Conservation (phyloP, 2,888 invertebrate species). For the Mimumesa dahlbomi region DNA sequence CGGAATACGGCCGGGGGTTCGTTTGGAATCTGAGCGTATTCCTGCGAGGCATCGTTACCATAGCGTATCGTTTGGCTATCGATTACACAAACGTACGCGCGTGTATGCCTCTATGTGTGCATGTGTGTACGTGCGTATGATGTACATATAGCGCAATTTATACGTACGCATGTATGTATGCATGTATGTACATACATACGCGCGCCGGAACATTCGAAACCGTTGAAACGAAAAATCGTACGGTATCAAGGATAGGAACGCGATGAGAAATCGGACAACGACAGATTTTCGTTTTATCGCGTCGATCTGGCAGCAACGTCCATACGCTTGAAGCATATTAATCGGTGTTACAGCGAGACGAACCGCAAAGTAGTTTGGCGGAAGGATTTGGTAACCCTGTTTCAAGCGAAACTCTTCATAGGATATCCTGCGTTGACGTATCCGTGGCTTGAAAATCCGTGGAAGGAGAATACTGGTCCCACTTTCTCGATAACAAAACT, state of each 20-base stretch:
- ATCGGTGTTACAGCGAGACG: background rate
- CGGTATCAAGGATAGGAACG: no score
- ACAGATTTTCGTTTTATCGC: no score
- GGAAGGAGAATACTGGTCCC: background rate
- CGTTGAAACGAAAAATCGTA: no score
- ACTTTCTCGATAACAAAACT: conserved; percentile 12
- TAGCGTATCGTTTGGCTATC: conserved; percentile 43
- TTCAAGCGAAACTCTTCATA: conserved; percentile 3
- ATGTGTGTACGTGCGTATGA: no score
- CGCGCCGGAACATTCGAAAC: no score
- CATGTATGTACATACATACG: no score
- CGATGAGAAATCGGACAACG: no score
- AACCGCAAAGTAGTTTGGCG: conserved; percentile 19
- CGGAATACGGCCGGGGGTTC: background rate
- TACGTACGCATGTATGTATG: no score
- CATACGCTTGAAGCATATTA: no score
- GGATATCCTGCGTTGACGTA: conserved; percentile 33
- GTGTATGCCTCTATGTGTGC: background rate
- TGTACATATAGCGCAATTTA: no score
- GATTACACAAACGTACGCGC: conserved; percentile 36
- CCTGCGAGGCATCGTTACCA: conserved; percentile 42
- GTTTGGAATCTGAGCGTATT: background rate
- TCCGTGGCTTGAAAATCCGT: background rate
- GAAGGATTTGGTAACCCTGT: conserved; percentile 18
- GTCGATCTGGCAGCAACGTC: no score